These are phyloP conservation scores for Nebria ingens DNA, from an alignment of 1,140 invertebrate genomes.

Conservation along the genomic window DNA sequence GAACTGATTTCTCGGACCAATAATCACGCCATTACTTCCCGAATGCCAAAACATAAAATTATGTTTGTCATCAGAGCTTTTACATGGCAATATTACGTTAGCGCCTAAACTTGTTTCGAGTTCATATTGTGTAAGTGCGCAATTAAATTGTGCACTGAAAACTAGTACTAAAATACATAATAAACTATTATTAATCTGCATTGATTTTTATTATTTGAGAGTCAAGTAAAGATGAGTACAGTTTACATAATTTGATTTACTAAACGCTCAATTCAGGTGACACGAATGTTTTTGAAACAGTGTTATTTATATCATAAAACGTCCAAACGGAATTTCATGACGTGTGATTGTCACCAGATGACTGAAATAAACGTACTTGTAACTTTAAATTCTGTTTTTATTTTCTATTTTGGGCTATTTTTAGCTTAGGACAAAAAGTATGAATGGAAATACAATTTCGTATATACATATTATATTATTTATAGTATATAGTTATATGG, in stretches of 20 bases:
- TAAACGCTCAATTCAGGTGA: not conserved
- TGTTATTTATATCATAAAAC: slow-evolving; percentile 3
- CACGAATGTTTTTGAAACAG: not conserved
- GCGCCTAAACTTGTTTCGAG: not conserved
- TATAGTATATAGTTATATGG: too few relatives aligned
- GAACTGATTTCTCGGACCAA: not conserved
- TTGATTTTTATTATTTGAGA: not conserved
- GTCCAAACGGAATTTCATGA: too few relatives aligned
- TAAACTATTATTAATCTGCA: too few relatives aligned
- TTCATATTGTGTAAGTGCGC: not conserved
- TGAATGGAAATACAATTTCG: too few relatives aligned
- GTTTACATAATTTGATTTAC: not conserved
- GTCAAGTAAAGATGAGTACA: not conserved
- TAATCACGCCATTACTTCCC: not conserved
- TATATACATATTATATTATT: too few relatives aligned
- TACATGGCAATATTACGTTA: not conserved
- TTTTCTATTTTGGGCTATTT: too few relatives aligned
- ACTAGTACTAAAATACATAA: too few relatives aligned
- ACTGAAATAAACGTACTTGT: too few relatives aligned
- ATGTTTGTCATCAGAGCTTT: not conserved
- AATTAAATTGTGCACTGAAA: not conserved
- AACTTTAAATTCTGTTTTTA: too few relatives aligned
- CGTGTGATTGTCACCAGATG: too few relatives aligned
- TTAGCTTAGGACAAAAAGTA: too few relatives aligned
- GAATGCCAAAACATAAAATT: slow-evolving; percentile 3